A percentile compares a stretch with the other conserved stretches of the same genome.
Evolutionary conservation across 2,113 vertebrate species (phyloP).

Genomic region (Chrysemys picta): DNA sequence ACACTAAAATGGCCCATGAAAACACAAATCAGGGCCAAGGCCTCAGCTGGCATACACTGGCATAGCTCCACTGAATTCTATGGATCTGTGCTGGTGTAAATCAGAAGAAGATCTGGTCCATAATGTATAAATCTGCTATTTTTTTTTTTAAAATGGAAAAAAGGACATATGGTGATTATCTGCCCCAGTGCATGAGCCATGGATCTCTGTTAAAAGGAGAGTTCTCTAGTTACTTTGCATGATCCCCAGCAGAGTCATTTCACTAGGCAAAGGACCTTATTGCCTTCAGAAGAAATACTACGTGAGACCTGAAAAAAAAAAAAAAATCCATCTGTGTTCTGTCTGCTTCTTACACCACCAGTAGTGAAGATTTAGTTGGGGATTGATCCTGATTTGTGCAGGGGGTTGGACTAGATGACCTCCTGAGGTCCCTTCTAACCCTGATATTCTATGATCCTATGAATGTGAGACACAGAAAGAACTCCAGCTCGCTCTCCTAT

Average conservation of each 20-base stretch:
- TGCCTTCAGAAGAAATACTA: background rate
- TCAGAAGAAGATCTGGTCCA: background rate
- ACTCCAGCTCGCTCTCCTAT: background rate
- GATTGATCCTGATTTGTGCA: too few relatives aligned
- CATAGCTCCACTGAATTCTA: background rate
- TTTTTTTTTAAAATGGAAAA: too few relatives aligned
- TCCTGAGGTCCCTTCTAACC: too few relatives aligned
- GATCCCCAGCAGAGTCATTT: background rate
- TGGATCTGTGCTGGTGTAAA: background rate
- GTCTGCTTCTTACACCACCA: background rate
- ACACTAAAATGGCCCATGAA: background rate
- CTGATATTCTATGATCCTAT: too few relatives aligned
- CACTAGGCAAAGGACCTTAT: background rate
- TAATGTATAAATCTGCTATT: background rate
- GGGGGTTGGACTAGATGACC: too few relatives aligned
- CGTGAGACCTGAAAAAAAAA: background rate
- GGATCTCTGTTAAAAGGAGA: background rate
- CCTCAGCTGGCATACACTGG: background rate
- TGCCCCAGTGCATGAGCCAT: background rate
- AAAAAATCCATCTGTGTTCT: background rate
- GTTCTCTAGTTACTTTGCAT: background rate
- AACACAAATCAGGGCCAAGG: background rate
- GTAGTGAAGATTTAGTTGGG: background rate
- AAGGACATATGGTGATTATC: background rate
- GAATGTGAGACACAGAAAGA: background rate